These are phyloP conservation scores for Mycteria americana DNA, from an alignment of 2,797 vertebrate genomes.

Conservation along the genomic window DNA sequence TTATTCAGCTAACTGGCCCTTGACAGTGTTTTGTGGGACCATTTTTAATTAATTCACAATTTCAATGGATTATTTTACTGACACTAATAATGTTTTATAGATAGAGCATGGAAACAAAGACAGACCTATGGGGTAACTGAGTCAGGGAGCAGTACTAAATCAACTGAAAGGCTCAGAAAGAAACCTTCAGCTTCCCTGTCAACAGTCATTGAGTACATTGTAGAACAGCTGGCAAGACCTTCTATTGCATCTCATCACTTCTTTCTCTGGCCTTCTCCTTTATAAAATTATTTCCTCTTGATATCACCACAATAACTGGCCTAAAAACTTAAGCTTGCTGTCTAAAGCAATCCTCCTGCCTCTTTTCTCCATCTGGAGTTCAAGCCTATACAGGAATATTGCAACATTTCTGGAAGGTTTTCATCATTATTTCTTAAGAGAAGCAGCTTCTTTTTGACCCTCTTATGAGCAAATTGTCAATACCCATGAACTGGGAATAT, in stretches of 20 bases:
- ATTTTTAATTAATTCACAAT: not conserved
- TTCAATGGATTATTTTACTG: not conserved
- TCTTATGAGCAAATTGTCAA: not conserved
- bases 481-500: not conserved
- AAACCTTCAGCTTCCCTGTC: not conserved
- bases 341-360: not conserved
- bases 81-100: not conserved
- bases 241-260: not conserved
- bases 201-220: not conserved
- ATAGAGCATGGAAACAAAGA: not conserved
- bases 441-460: not conserved
- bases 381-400: not conserved
- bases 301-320: not conserved
- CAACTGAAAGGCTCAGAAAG: not conserved
- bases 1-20: not conserved
- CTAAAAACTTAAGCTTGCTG: not conserved
- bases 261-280: not conserved
- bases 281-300: constrained; percentile 16
- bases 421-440: not conserved
- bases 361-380: not conserved
- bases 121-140: not conserved
- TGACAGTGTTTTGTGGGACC: not conserved
- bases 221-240: not conserved
- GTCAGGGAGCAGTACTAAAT: not conserved
- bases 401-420: not conserved